Base-by-base conservation (phyloP, 2,888 invertebrate genomes). In the Eumacrocentrus americanus region DNA sequence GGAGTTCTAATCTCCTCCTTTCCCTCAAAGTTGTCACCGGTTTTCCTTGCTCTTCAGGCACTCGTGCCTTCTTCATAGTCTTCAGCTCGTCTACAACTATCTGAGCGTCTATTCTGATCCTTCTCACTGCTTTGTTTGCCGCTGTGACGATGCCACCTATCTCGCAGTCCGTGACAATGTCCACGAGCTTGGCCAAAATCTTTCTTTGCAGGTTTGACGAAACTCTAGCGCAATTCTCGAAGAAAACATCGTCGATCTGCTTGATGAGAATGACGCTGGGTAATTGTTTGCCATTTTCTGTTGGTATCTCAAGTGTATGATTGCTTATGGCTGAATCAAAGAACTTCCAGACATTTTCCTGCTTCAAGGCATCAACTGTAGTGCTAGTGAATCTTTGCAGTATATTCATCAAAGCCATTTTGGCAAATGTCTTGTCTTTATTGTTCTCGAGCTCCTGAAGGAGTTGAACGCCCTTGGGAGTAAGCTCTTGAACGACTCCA, bases 111-210 rank as follows among this genome's bases (percentile, higher is more conserved):
- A 93, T 78, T 61, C 84, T 82, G 12, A 92, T 86, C 68, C 85
- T 86, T 70, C 89, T 89, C 68, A 92, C 85, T 1, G 87, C 81
- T 69, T 86, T 87, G 7, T 85, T 85, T 0, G 87, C 88, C 0
- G 84, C 82, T 52, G 88, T 68, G 0, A 77, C 67, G 0, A 79
- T 71, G 0, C 54, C 68, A 25, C 72, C 71, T 0, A 73, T 63
- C 5, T 79, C 75, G 35, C 77, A 79, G 22, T 77, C 74, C 0
- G 78, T 78, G 2, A 76, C 73, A 4, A 79, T 72, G 40, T 79
- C 79, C 5, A 81, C 63, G 3, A 81, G 57, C 25, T 72, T 75
- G 0, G 66, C 62, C 0, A 81, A 60, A 2, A 79, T 72, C 44
- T 71, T 74, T 14, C 65, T 69, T 25, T 77, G 71, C 0, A 73